phyloP scores from a whole-genome alignment of 2,113 vertebrate genomes.

The Typhlomys cinereus region DNA sequence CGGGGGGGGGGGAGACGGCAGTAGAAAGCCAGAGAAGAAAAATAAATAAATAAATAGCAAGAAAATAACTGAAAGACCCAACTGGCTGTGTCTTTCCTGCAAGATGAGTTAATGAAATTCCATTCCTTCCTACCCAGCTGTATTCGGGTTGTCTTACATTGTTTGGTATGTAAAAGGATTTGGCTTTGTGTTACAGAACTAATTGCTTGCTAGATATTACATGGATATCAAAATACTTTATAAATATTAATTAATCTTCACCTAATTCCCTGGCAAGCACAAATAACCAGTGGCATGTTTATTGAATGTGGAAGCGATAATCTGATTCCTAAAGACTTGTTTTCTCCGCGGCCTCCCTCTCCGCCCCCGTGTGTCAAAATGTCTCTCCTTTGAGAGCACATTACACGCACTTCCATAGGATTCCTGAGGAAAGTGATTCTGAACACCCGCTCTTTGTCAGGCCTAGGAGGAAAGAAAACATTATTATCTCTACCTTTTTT shows the following conservation, averaged over 20 bases:
- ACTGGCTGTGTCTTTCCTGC: conserved; percentile 3
- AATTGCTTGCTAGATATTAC: conserved; percentile 82
- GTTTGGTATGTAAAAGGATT: conserved; percentile 78
- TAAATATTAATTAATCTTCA: conserved; percentile 82
- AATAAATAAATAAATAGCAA: too few relatives aligned
- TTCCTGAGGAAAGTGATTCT: background rate
- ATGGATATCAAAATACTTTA: conserved; percentile 82
- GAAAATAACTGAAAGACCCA: conserved; percentile 49
- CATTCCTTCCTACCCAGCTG: conserved; percentile 52
- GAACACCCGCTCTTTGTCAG: background rate
- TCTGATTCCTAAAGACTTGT: conserved; percentile 58
- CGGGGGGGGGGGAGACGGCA: conserved; percentile 1
- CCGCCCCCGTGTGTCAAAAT: background rate
- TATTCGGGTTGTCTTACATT: conserved; percentile 74
- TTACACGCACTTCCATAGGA: background rate
- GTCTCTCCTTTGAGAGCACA: background rate
- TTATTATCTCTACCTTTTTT: background rate
- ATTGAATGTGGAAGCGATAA: conserved; percentile 69
- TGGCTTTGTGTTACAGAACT: conserved; percentile 79
- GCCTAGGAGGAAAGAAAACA: background rate
- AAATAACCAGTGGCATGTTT: conserved; percentile 77
- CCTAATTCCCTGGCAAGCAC: conserved; percentile 78
- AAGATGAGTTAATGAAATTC: conserved; percentile 68
- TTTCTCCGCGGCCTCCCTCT: conserved; percentile 48
- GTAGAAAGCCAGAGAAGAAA: conserved; percentile 28